Conservation (phyloP, 2,888 invertebrate species). For the Hypomecis punctinalis region DNA sequence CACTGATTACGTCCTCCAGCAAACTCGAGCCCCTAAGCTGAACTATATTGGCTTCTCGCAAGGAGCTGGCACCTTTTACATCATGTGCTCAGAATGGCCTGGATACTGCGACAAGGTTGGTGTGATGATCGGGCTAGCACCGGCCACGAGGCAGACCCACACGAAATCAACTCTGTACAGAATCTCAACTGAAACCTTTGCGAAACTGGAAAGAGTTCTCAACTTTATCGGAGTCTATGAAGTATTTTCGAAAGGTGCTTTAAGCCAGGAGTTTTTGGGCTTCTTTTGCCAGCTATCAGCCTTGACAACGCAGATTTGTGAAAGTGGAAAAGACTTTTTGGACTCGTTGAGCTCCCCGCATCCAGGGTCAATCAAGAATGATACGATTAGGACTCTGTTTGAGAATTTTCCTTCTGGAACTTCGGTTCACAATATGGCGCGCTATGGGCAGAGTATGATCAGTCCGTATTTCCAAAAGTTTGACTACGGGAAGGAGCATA, state of each 20-base stretch:
- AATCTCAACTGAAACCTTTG: constrained; percentile 40
- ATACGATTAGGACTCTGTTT: constrained; percentile 55
- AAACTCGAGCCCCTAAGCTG: constrained; percentile 56
- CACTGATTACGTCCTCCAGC: constrained; percentile 62
- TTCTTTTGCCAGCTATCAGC: constrained; percentile 61
- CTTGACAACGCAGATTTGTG: constrained; percentile 54
- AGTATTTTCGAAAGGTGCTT: constrained; percentile 58
- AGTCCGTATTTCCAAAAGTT: constrained; percentile 61
- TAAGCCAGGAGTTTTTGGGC: constrained; percentile 58
- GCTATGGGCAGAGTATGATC: constrained; percentile 65
- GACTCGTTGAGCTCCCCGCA: constrained; percentile 56
- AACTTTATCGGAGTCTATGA: constrained; percentile 54
- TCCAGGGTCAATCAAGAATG: constrained; percentile 60
- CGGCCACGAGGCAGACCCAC: constrained; percentile 81
- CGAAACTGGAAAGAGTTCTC: constrained; percentile 48
- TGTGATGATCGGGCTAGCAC: constrained; percentile 86
- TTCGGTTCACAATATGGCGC: constrained; percentile 61
- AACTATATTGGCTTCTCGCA: constrained; percentile 90
- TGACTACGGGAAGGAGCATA: constrained; percentile 61
- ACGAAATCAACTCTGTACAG: constrained; percentile 61
- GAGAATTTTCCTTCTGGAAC: constrained; percentile 68
- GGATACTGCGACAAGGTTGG: constrained; percentile 87
- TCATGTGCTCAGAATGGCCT: constrained; percentile 87
- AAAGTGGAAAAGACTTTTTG: constrained; percentile 45
- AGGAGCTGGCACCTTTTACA: constrained; percentile 87